phyloP scores from a whole-genome alignment of 37 sponge, comb jelly and placozoan genomes.

The Beroe forskalii region DNA sequence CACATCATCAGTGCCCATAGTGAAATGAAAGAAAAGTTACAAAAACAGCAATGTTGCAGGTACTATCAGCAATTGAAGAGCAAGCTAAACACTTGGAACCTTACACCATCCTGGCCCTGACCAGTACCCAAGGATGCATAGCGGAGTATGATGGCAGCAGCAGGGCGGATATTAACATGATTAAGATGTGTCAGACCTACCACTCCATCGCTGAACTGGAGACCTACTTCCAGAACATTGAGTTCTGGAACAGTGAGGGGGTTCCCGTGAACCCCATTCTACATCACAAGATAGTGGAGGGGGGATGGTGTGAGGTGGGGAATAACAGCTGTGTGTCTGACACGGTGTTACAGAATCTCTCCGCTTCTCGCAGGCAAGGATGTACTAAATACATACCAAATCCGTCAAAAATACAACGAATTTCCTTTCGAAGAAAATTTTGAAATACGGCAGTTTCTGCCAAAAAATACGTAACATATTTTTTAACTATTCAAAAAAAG shows the following conservation, averaged over 20 bases:
- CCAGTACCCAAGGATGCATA: neutral
- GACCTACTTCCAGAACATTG: neutral
- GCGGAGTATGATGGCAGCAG: neutral
- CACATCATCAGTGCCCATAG: no score
- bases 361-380: neutral
- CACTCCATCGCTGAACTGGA: neutral
- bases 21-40: no score
- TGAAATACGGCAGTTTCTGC: no score
- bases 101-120: neutral
- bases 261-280: neutral
- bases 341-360: neutral
- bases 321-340: neutral
- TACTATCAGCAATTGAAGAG: no score
- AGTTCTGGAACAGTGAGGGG: neutral
- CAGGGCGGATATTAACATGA: neutral
- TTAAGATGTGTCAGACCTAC: slow-evolving; percentile 24
- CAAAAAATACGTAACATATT: no score
- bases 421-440: no score
- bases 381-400: no score
- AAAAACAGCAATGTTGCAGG: no score
- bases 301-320: neutral
- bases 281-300: neutral
- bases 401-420: no score
- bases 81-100: neutral
- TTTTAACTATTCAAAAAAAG: no score